phyloP scores from a whole-genome alignment of 1,140 invertebrate genomes.

The Solenopsis invicta region DNA sequence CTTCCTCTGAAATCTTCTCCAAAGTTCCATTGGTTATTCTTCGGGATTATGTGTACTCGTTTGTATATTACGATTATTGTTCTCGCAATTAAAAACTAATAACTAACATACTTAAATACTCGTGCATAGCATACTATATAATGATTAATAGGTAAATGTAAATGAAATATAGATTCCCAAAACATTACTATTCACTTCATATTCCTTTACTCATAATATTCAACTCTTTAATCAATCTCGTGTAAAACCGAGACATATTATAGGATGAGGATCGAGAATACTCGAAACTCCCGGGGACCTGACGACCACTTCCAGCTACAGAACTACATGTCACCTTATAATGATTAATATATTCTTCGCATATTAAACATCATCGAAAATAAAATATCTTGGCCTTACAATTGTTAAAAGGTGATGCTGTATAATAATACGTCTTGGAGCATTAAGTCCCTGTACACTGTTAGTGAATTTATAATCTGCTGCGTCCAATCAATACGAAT shows the following conservation, averaged over 20 bases:
- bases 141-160: conserved; percentile 17
- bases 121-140: background rate
- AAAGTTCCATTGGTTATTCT: conserved; percentile 25
- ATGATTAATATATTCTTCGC: conserved; percentile 25
- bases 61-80: conserved; percentile 44
- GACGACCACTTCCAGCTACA: background rate
- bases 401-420: conserved; percentile 63
- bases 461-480: background rate
- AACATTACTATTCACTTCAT: background rate
- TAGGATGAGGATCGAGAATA: background rate
- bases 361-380: conserved; percentile 67
- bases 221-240: background rate
- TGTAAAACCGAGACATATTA: background rate
- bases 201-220: background rate
- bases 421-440: conserved; percentile 52
- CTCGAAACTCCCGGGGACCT: background rate
- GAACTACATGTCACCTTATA: background rate
- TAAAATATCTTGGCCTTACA: conserved; percentile 71
- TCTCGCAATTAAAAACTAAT: conserved; percentile 42
- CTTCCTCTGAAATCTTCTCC: conserved; percentile 15
- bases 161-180: conserved; percentile 18
- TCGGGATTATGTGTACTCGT: conserved; percentile 37
- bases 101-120: conserved; percentile 30
- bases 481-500: background rate
- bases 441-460: background rate